Conservation (phyloP, 2,797 vertebrate species). For the Pipistrellus kuhlii region DNA sequence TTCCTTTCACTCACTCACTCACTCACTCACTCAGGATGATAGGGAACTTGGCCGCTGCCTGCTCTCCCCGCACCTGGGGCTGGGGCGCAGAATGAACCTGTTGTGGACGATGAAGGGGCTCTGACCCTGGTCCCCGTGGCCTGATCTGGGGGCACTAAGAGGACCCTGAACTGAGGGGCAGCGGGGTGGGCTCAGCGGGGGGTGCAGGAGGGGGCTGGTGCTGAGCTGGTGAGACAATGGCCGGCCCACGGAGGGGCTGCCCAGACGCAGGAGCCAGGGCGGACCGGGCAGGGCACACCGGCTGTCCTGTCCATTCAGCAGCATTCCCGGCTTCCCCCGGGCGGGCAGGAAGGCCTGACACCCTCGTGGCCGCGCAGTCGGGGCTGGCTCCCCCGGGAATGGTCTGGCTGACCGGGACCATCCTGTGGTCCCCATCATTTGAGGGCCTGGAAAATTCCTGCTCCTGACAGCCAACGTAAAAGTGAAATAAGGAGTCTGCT, state of each 20-base stretch:
- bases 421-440: not conserved
- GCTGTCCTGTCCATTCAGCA: rapidly evolving
- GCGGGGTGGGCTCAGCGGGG: not conserved
- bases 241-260: rapidly evolving
- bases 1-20: not conserved
- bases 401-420: not conserved
- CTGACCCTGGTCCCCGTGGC: not conserved
- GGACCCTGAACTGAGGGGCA: too few species aligned
- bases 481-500: constrained; percentile 77
- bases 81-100: not conserved
- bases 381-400: not conserved
- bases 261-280: not conserved
- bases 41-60: rapidly evolving
- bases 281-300: rapidly evolving
- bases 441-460: constrained; percentile 57
- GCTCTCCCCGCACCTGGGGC: not conserved
- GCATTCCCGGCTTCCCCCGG: not conserved
- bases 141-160: not conserved
- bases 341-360: not conserved
- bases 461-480: constrained; percentile 74
- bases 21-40: not conserved
- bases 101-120: too few species aligned
- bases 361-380: not conserved
- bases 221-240: rapidly evolving
- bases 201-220: rapidly evolving